These are phyloP conservation scores for Diarsia rubi DNA, from an alignment of 2,888 invertebrate species.

Conservation along the genomic window DNA sequence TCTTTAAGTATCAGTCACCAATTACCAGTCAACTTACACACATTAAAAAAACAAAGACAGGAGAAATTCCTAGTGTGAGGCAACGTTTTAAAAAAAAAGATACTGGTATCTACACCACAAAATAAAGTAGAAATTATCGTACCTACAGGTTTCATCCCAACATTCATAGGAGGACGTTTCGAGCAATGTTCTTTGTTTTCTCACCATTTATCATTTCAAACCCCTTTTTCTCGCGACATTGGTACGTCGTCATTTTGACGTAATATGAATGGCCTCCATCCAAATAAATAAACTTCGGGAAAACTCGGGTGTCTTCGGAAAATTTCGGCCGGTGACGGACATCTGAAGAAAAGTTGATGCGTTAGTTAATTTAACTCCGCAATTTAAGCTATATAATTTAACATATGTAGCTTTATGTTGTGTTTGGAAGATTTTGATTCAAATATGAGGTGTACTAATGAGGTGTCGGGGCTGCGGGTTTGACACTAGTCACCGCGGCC, in stretches of 20 bases:
- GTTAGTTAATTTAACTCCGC: conserved; percentile 52
- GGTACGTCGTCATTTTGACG: conserved; percentile 68
- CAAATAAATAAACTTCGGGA: conserved; percentile 56
- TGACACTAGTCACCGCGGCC: too few relatives aligned
- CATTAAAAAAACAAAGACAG: too few relatives aligned
- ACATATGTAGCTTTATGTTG: neutral
- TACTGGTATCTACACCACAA: neutral
- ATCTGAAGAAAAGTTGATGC: conserved; percentile 42
- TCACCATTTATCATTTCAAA: conserved; percentile 74
- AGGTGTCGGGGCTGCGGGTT: too few relatives aligned
- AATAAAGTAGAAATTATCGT: neutral
- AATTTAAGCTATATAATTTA: conserved; percentile 39
- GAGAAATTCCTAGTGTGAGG: too few relatives aligned
- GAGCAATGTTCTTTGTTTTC: conserved; percentile 62
- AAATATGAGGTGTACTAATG: too few relatives aligned
- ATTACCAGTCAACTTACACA: too few relatives aligned
- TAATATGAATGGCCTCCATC: conserved; percentile 66
- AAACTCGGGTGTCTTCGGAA: conserved; percentile 28
- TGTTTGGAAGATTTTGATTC: too few relatives aligned
- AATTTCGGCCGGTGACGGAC: conserved; percentile 23
- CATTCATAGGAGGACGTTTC: neutral
- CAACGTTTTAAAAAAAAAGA: too few relatives aligned
- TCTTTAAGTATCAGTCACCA: too few relatives aligned
- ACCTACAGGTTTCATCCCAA: neutral
- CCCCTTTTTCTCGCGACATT: conserved; percentile 73